phyloP scores from a whole-genome alignment of 2,113 vertebrate species.

The Alaudala cheleensis region DNA sequence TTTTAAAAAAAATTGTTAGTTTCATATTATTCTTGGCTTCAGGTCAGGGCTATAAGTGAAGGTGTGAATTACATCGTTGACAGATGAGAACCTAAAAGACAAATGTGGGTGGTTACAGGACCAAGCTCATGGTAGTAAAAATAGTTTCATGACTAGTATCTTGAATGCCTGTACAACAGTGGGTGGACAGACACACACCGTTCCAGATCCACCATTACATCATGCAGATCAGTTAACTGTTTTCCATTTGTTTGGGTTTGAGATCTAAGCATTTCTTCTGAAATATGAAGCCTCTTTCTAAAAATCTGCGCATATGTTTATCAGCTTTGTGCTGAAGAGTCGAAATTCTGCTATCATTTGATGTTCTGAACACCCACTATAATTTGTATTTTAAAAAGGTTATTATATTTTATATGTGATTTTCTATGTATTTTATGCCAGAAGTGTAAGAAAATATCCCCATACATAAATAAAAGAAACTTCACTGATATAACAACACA shows the following conservation, averaged over 20 bases:
- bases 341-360: slow-evolving; percentile 24
- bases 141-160: slow-evolving; percentile 51
- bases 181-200: slow-evolving; percentile 50
- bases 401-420: neutral
- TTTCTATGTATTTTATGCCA: neutral
- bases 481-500: neutral
- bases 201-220: slow-evolving; percentile 16
- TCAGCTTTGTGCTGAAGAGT: neutral
- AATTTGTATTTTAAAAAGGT: neutral
- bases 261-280: neutral
- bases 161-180: slow-evolving; percentile 13
- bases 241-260: slow-evolving; percentile 48
- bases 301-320: slow-evolving; percentile 33
- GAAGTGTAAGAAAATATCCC: neutral
- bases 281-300: slow-evolving; percentile 15
- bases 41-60: slow-evolving; percentile 21
- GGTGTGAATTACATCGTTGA: slow-evolving; percentile 44
- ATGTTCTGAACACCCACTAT: neutral
- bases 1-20: neutral
- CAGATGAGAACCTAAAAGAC: slow-evolving; percentile 54
- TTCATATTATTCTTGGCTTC: slow-evolving; percentile 46
- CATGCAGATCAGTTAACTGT: neutral
- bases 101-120: slow-evolving; percentile 51
- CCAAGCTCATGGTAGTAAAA: slow-evolving; percentile 13
- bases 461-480: neutral